phyloP scores from a whole-genome alignment of 2,888 invertebrate species.

The Furcula furcula region DNA sequence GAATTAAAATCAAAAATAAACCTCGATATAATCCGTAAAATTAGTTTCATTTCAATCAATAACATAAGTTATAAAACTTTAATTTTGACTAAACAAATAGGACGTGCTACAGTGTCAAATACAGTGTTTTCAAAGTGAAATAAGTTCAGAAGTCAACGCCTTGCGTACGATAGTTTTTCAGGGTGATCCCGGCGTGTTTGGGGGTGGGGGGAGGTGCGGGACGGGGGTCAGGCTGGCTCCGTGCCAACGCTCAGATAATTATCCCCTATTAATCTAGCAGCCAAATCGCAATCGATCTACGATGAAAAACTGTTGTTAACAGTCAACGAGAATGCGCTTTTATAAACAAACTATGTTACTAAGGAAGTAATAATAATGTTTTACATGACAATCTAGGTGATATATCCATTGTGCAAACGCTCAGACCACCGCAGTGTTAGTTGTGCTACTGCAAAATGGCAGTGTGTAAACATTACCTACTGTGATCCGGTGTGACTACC shows the following conservation, averaged over 20 bases:
- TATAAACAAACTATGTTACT: background rate
- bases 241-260: constrained; percentile 56
- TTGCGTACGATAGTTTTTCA: constrained; percentile 25
- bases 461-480: no score
- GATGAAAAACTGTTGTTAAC: constrained; percentile 46
- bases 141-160: constrained; percentile 20
- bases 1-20: no score
- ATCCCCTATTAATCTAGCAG: constrained; percentile 61
- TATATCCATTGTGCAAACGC: no score
- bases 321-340: constrained; percentile 6
- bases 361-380: no score
- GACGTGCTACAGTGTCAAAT: background rate
- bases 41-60: no score
- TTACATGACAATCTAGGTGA: no score
- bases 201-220: constrained; percentile 3
- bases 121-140: constrained; percentile 14
- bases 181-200: no score
- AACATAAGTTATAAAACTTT: no score
- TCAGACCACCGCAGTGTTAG: no score
- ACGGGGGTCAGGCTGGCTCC: constrained; percentile 32
- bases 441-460: no score
- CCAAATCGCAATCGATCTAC: constrained; percentile 49
- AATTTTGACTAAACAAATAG: background rate
- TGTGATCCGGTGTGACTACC: no score
- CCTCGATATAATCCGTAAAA: no score